Conservation (phyloP, 2,797 vertebrate species). For the Australoheros facetus region DNA sequence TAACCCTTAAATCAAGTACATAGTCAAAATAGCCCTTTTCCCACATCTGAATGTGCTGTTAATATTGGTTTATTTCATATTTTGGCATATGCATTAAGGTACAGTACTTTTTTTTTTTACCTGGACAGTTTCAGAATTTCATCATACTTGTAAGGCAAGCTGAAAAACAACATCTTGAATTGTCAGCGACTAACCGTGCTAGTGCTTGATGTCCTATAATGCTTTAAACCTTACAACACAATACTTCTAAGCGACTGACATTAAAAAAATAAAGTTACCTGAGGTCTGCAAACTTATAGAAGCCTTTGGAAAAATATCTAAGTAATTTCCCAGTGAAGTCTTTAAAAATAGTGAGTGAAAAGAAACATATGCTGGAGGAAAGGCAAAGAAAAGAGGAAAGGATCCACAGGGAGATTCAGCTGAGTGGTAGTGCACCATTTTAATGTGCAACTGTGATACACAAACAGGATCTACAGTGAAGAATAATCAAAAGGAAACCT, state of each 20-base stretch:
- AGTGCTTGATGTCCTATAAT: not conserved
- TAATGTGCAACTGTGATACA: too few species aligned
- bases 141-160: not conserved
- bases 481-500: not conserved
- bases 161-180: not conserved
- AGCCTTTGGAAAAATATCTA: too few species aligned
- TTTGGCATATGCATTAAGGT: too few species aligned
- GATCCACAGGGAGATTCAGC: too few species aligned
- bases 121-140: not conserved
- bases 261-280: not conserved
- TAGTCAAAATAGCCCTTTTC: not conserved
- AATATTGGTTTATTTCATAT: not conserved
- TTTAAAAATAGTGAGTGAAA: not conserved
- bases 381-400: not conserved
- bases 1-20: not conserved
- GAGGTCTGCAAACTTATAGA: not conserved
- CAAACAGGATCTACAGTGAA: not conserved
- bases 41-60: not conserved
- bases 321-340: not conserved
- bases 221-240: not conserved
- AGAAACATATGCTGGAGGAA: not conserved
- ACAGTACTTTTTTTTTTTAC: not conserved
- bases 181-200: accelerated
- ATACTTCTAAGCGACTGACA: not conserved
- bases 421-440: too few species aligned